These are phyloP conservation scores for Odontomachus brunneus DNA, from an alignment of 1,140 invertebrate species.

Conservation along the genomic window DNA sequence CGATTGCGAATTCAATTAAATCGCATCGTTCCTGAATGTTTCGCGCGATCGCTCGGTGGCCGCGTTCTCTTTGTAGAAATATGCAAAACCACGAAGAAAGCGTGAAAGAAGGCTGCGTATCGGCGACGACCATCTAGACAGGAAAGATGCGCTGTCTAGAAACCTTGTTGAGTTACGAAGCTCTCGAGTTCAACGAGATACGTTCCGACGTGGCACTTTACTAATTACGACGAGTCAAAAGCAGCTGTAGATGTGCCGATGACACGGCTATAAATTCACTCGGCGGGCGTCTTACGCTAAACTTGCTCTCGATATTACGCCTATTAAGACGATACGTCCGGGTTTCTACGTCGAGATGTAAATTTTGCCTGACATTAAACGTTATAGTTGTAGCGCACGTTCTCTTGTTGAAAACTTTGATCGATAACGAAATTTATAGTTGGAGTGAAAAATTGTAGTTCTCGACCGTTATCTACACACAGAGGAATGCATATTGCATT, in stretches of 20 bases:
- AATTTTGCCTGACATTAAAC: neutral
- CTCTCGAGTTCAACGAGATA: conserved; percentile 26
- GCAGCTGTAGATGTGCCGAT: conserved; percentile 10
- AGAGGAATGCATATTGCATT: too few relatives aligned
- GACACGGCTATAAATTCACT: conserved; percentile 23
- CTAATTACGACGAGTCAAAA: conserved; percentile 61
- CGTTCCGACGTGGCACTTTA: neutral
- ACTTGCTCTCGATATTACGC: conserved; percentile 21
- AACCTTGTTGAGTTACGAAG: conserved; percentile 17
- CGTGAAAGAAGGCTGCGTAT: conserved; percentile 54
- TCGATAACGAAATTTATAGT: neutral
- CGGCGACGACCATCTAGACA: conserved; percentile 31
- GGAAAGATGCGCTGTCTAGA: conserved; percentile 52
- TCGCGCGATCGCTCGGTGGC: neutral
- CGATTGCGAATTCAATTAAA: conserved; percentile 21
- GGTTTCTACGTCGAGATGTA: neutral
- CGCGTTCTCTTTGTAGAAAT: conserved; percentile 17
- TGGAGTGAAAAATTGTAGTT: too few relatives aligned
- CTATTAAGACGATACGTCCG: conserved; percentile 8
- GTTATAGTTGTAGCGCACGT: neutral
- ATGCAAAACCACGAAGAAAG: conserved; percentile 36
- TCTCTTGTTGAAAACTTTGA: neutral
- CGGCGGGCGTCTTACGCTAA: conserved; percentile 13
- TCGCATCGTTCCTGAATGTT: neutral
- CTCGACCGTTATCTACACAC: too few relatives aligned